Evolutionary conservation across 2,797 vertebrate species (phyloP).

Genomic region (Anabacerthia variegaticeps): DNA sequence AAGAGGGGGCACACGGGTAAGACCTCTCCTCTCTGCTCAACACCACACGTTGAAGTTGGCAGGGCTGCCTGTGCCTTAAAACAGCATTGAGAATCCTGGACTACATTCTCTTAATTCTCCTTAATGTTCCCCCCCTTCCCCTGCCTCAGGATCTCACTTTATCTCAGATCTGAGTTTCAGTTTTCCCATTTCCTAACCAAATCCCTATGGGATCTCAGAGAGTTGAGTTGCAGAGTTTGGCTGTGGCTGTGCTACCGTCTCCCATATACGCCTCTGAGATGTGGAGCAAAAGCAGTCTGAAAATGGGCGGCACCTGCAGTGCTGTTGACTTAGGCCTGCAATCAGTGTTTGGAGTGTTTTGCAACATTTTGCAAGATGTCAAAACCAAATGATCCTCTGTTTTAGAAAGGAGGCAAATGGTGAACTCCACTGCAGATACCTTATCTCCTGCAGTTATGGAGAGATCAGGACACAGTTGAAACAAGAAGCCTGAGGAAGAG

Average conservation of each 20-base stretch:
- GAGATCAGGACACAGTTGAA: background rate
- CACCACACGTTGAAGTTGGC: background rate
- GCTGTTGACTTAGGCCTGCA: background rate
- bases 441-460: background rate
- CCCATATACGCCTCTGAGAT: fast-evolving
- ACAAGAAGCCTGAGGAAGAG: background rate
- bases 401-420: background rate
- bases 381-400: background rate
- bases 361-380: background rate
- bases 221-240: background rate
- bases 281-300: background rate
- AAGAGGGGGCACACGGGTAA: background rate
- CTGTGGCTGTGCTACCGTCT: background rate
- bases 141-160: background rate
- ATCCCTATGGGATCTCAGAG: fast-evolving
- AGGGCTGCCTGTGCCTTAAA: background rate
- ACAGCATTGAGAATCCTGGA: background rate
- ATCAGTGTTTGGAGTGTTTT: background rate
- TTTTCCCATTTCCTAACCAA: background rate
- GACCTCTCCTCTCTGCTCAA: background rate
- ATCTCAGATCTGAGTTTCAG: background rate
- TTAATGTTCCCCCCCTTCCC: fast-evolving
- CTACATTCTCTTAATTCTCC: background rate
- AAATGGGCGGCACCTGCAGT: background rate
- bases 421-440: background rate